phyloP scores from a whole-genome alignment of 2,797 vertebrate species.

The Poeciliopsis paucimaculata region DNA sequence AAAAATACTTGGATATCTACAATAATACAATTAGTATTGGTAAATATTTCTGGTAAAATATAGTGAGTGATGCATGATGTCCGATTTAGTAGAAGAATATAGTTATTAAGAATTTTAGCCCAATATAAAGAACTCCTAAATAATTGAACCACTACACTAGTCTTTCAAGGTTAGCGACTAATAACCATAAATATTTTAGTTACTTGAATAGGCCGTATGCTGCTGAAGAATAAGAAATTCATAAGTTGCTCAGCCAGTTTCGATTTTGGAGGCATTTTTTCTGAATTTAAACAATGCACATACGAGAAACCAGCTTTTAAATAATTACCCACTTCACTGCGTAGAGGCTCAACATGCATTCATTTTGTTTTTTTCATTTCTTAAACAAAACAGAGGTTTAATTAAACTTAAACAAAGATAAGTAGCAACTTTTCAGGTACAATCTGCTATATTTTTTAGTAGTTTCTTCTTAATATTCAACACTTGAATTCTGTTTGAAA shows the following conservation, averaged over 20 bases:
- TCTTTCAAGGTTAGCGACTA: neutral
- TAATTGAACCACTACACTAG: neutral
- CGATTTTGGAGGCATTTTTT: neutral
- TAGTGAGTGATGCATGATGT: neutral
- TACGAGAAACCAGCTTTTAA: neutral
- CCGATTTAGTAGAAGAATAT: neutral
- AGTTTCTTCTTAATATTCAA: slow-evolving; percentile 7
- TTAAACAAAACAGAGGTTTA: neutral
- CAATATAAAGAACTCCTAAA: neutral
- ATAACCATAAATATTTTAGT: neutral
- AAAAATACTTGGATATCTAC: neutral
- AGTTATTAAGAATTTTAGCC: neutral
- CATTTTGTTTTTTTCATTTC: neutral
- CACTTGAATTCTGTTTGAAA: slow-evolving; percentile 1
- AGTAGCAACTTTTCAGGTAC: neutral
- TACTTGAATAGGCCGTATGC: neutral
- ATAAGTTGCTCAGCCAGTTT: neutral
- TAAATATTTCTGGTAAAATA: neutral
- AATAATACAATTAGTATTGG: neutral
- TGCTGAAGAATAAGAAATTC: neutral
- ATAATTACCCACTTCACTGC: neutral
- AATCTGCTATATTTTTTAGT: neutral
- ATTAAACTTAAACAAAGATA: neutral
- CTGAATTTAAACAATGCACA: neutral
- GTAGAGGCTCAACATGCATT: neutral